These are phyloP conservation scores for Mionectes olivaceus DNA, from an alignment of 2,797 vertebrate species.

Conservation along the genomic window DNA sequence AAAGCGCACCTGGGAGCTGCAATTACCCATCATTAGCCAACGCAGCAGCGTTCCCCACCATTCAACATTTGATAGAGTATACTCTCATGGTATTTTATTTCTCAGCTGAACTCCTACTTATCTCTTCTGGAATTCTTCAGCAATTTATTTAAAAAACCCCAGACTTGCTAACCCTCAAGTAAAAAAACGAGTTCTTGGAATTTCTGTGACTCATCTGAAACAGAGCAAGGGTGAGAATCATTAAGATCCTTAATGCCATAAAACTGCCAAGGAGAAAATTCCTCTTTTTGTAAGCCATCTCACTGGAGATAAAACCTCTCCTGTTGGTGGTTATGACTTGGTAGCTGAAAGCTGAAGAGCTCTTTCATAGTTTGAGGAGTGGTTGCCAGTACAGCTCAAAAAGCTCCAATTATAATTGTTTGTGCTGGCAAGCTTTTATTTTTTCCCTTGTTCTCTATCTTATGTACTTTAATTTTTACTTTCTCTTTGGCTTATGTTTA, in stretches of 20 bases:
- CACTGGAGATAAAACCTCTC: neutral
- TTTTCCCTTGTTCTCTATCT: neutral
- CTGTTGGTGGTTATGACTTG: neutral
- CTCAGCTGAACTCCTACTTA: neutral
- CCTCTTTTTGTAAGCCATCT: neutral
- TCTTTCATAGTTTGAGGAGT: neutral
- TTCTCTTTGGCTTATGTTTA: slow-evolving; percentile 33
- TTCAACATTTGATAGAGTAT: neutral
- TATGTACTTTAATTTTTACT: slow-evolving; percentile 31
- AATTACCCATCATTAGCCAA: neutral
- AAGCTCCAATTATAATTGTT: neutral
- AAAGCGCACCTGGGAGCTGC: neutral
- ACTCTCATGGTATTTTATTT: neutral
- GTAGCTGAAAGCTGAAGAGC: neutral
- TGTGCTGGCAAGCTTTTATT: neutral
- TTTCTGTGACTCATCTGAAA: neutral
- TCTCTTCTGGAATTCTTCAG: neutral
- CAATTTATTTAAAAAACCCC: neutral
- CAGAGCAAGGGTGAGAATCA: neutral
- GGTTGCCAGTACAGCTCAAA: neutral
- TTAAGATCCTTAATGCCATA: neutral
- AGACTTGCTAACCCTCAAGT: neutral
- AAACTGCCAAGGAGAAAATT: neutral
- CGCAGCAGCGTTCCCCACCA: neutral
- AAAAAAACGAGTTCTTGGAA: neutral